These are phyloP conservation scores for Cabera pusaria DNA, from an alignment of 2,888 invertebrate genomes.

Conservation along the genomic window DNA sequence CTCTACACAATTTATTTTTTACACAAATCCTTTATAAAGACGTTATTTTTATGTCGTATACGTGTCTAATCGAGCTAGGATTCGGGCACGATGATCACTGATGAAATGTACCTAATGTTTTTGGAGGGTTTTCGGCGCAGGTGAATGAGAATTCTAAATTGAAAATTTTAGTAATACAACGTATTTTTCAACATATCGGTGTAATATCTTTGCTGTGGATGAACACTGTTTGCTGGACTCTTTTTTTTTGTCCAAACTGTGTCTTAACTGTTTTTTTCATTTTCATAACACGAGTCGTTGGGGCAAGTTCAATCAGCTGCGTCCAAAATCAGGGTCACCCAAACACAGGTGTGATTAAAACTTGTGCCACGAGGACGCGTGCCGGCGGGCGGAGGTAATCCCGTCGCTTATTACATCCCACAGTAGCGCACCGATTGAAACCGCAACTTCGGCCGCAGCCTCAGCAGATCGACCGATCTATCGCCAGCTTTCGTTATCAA, in stretches of 20 bases:
- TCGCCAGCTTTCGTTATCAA: conserved; percentile 76
- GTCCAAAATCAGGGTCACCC: conserved; percentile 13
- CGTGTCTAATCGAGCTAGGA: conserved; percentile 21
- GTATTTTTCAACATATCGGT: too few relatives aligned
- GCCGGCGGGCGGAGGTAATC: conserved; percentile 54
- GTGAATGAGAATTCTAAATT: too few relatives aligned
- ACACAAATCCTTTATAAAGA: conserved; percentile 26
- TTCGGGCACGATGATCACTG: conserved; percentile 15
- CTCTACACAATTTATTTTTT: conserved; percentile 23
- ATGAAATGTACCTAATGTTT: conserved; percentile 18
- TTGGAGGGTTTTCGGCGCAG: too few relatives aligned
- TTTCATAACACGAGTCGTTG: too few relatives aligned
- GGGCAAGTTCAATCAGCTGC: conserved; percentile 2
- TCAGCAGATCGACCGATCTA: conserved; percentile 78
- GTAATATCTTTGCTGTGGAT: too few relatives aligned
- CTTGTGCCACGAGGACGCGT: conserved; percentile 17
- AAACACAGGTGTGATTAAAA: conserved; percentile 25
- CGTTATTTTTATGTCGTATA: conserved; percentile 25
- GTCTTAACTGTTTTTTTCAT: too few relatives aligned
- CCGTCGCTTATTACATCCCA: conserved; percentile 75
- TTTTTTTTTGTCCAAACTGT: too few relatives aligned
- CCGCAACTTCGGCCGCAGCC: conserved; percentile 73
- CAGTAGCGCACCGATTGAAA: conserved; percentile 77
- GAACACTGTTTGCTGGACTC: too few relatives aligned
- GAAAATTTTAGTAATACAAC: too few relatives aligned